A percentile compares a stretch with the other conserved stretches of the same genome.
These are phyloP conservation scores for Sialia sialis DNA, from an alignment of 2,113 vertebrate genomes.

Conservation along the genomic window DNA sequence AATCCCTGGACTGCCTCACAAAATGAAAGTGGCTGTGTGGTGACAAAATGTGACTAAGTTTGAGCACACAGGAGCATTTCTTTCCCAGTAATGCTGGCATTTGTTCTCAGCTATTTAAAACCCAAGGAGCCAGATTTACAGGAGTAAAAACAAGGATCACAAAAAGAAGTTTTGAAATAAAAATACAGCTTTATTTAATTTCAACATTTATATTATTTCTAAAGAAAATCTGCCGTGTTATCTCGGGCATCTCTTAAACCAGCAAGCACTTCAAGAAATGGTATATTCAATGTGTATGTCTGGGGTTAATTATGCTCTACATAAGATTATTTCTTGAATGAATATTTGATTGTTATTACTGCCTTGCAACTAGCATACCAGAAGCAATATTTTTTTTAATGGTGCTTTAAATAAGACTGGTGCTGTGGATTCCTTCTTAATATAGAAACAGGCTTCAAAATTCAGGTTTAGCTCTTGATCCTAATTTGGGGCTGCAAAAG, in stretches of 20 bases:
- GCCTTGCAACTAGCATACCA: neutral
- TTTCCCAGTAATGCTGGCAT: neutral
- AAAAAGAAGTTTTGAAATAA: neutral
- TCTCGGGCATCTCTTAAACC: constrained; percentile 23
- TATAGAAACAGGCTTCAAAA: constrained; percentile 17
- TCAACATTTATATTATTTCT: constrained; percentile 10
- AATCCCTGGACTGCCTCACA: neutral
- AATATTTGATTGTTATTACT: neutral
- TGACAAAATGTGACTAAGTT: neutral
- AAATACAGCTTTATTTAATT: constrained; percentile 67
- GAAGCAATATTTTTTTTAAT: neutral
- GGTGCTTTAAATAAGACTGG: neutral
- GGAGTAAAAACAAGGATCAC: neutral
- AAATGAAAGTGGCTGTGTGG: neutral
- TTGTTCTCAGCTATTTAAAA: neutral
- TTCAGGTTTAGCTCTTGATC: constrained; percentile 6
- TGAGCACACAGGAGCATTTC: neutral
- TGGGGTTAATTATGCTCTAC: neutral
- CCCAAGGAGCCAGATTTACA: neutral
- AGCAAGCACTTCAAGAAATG: neutral
- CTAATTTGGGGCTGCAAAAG: constrained; percentile 63
- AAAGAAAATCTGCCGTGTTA: constrained; percentile 35
- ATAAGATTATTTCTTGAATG: neutral
- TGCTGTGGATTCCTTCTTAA: neutral
- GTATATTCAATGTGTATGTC: neutral